phyloP scores from a whole-genome alignment of 2,888 invertebrate species.

The Hirtodrosophila duncani region DNA sequence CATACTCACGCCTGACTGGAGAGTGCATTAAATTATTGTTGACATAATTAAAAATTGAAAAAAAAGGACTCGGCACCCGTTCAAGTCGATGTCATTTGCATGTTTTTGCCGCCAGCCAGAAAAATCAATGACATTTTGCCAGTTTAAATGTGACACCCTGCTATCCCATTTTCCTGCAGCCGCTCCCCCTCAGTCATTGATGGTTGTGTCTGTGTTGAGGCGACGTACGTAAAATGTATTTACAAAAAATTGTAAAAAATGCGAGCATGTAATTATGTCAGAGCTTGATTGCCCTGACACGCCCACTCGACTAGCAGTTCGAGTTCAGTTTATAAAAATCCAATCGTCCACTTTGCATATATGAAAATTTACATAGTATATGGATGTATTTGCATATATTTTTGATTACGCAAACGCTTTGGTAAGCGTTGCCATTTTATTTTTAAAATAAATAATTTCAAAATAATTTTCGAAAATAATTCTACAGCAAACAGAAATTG shows the following conservation, averaged over 20 bases:
- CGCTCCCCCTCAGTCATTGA: no score
- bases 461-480: no score
- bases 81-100: slow-evolving; percentile 51
- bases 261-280: slow-evolving; percentile 61
- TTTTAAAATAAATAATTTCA: no score
- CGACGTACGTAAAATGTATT: slow-evolving; percentile 20
- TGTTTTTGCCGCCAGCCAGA: slow-evolving; percentile 26
- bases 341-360: slow-evolving; percentile 56
- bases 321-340: slow-evolving; percentile 49
- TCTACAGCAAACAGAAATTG: no score
- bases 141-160: slow-evolving; percentile 22
- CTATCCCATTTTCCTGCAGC: neutral
- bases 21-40: slow-evolving; percentile 65
- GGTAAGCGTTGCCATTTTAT: no score
- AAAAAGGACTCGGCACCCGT: slow-evolving; percentile 17
- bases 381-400: no score
- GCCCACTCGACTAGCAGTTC: slow-evolving; percentile 33
- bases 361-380: no score
- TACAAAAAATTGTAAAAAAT: no score
- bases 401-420: no score
- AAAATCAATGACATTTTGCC: slow-evolving; percentile 32
- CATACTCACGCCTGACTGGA: slow-evolving; percentile 10
- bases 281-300: slow-evolving; percentile 52
- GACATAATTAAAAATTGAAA: slow-evolving; percentile 49
- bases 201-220: slow-evolving; percentile 49